A percentile compares a stretch with the other conserved stretches of the same genome.
These are phyloP conservation scores for Oreotrochilus melanogaster DNA, from an alignment of 2,113 vertebrate species.

Conservation along the genomic window DNA sequence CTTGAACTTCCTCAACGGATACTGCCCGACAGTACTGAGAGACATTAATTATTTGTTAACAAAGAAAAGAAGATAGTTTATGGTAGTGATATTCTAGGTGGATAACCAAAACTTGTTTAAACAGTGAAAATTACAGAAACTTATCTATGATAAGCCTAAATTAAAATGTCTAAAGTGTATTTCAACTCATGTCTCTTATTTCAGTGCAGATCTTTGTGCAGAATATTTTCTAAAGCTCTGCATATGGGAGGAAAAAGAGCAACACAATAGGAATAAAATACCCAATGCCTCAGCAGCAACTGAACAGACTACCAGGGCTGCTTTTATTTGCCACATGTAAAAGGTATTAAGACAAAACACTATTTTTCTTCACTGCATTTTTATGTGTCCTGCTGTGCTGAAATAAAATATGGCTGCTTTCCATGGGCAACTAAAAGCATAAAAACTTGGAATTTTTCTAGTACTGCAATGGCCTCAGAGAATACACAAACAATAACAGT, in stretches of 20 bases:
- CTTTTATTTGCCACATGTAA: not conserved
- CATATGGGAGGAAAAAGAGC: not conserved
- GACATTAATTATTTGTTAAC: not conserved
- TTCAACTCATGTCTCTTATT: not conserved
- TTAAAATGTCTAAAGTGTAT: not conserved
- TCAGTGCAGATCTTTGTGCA: not conserved
- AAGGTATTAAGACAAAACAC: not conserved
- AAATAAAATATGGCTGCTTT: conserved; percentile 28
- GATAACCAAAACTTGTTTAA: not conserved
- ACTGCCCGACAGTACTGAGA: not conserved
- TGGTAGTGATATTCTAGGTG: not conserved
- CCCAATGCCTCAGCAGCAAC: not conserved
- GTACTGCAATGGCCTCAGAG: not conserved
- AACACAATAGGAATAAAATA: not conserved
- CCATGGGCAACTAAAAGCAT: not conserved
- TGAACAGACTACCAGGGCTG: not conserved
- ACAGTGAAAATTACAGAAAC: not conserved
- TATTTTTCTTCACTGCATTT: not conserved
- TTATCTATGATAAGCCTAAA: not conserved
- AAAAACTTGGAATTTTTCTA: not conserved
- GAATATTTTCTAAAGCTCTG: not conserved
- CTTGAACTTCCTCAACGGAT: not conserved
- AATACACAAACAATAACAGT: conserved; percentile 4
- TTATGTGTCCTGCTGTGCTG: not conserved
- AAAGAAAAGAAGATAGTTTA: not conserved